Conservation (phyloP, 2,888 invertebrate species). For the Petrolisthes cinctipes region DNA sequence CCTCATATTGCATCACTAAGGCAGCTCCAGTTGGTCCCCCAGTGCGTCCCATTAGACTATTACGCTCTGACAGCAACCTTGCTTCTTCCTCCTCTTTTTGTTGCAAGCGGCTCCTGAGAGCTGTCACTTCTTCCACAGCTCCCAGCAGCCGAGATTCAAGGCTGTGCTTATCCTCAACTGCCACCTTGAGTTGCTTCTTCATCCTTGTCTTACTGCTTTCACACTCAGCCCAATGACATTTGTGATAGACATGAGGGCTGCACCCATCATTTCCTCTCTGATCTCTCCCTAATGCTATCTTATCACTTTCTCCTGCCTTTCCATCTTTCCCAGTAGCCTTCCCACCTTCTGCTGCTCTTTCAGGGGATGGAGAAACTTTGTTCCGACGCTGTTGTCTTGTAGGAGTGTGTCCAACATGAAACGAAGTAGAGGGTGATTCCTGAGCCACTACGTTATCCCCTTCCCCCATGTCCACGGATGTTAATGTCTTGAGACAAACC, state of each 20-base stretch:
- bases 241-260: background rate
- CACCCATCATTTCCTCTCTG: too few species aligned
- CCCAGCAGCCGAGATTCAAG: slow-evolving; percentile 34
- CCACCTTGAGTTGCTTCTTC: slow-evolving; percentile 42
- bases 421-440: background rate
- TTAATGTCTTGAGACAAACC: slow-evolving; percentile 57
- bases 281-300: background rate
- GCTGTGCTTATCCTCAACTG: slow-evolving; percentile 48
- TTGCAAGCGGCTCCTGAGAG: slow-evolving; percentile 39
- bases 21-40: slow-evolving; percentile 40
- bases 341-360: background rate
- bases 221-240: background rate
- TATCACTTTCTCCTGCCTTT: background rate
- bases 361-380: slow-evolving; percentile 12
- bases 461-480: slow-evolving; percentile 24
- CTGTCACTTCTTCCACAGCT: slow-evolving; percentile 48
- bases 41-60: slow-evolving; percentile 12
- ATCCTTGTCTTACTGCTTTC: slow-evolving; percentile 19
- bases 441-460: background rate
- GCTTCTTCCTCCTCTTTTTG: slow-evolving; percentile 51
- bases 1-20: slow-evolving; percentile 53
- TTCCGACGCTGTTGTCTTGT: background rate
- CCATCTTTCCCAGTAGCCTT: background rate
- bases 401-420: background rate
- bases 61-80: slow-evolving; percentile 14